Conservation (phyloP, 2,797 vertebrate genomes). For the Argyrosomus regius region DNA sequence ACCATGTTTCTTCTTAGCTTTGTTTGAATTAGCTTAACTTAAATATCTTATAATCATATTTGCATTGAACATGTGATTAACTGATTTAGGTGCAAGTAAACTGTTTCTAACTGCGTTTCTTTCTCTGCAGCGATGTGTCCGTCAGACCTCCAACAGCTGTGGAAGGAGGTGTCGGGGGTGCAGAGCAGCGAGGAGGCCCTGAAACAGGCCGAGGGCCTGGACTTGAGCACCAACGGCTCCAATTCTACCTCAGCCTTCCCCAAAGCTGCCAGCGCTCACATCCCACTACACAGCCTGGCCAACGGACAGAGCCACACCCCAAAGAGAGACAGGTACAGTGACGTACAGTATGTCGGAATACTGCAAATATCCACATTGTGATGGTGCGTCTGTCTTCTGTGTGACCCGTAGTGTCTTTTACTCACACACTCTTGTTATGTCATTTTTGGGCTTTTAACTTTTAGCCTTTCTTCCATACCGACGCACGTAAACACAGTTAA, state of each 20-base stretch:
- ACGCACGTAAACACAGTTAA: slow-evolving; percentile 17
- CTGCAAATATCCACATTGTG: background rate
- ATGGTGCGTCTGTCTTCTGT: slow-evolving; percentile 40
- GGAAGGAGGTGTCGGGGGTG: slow-evolving; percentile 95
- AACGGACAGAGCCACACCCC: slow-evolving; percentile 98
- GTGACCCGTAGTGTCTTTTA: slow-evolving; percentile 35
- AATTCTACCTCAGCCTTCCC: slow-evolving; percentile 98
- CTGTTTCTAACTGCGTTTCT: background rate
- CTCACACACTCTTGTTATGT: slow-evolving; percentile 37
- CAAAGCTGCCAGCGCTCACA: slow-evolving; percentile 96
- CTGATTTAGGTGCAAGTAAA: background rate
- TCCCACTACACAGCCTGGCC: slow-evolving; percentile 94
- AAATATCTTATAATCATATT: slow-evolving; percentile 2
- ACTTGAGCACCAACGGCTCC: slow-evolving; percentile 96
- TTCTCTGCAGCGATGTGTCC: slow-evolving; percentile 91
- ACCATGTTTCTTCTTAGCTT: slow-evolving; percentile 1
- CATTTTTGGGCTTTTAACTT: slow-evolving; percentile 34
- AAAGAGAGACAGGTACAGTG: slow-evolving; percentile 96
- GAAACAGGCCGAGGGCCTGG: slow-evolving; percentile 95
- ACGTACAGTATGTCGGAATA: background rate
- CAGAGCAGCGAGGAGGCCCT: slow-evolving; percentile 93
- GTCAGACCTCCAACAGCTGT: slow-evolving; percentile 98
- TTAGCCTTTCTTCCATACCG: slow-evolving; percentile 31
- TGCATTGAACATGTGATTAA: slow-evolving; percentile 4
- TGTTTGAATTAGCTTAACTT: slow-evolving; percentile 19